Base-by-base conservation (phyloP, 1,140 invertebrate species). In the Anthonomus grandis region DNA sequence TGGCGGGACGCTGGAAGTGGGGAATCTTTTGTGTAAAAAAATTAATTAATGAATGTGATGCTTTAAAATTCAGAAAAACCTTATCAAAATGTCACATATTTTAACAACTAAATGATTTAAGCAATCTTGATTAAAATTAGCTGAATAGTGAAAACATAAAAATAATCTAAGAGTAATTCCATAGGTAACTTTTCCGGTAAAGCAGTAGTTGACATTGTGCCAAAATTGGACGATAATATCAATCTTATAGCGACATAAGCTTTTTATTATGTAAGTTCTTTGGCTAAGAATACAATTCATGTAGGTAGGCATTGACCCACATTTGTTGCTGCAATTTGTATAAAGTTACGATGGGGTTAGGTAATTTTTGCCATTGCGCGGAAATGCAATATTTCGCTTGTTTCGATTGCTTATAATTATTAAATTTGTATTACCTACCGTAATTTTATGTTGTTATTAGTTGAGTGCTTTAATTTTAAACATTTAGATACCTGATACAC, bases 261-360 rank as follows among this genome's bases (percentile, higher is more conserved):
- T 24, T 37, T n/a, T 23, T 47, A 36, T 56, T 56, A 56, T 47
- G 31, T 56, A 56, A 56, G 53, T 25, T 56, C 25, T 45, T 56
- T 56, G 37, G 31, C 25, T 36, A 34, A 56, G 53, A 47, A 44
- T 57, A 57, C 46, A 57, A 57, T 57, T 57, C 34, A 57, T 57
- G 54, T 57, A 57, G 54, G 46, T 46, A 57, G 54, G 46, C 54
- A 57, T 57, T 57, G 54, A 57, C 54, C 54, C 24, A 57, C 54
- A 57, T 57, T 47, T 27, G 34, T 25, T 38, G 18, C 18, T 55
- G 52, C 21, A 55, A 55, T 45, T 55, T 55, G 52, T 55, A 46
- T 55, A 55, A 55, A 38, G 25, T 55, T 45, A 47, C 44, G 21
- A 42, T 47, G 47, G 25, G 46, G 23, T 57, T 48, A 57, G 37